A percentile compares a stretch with the other conserved stretches of the same genome.
Conservation (phyloP, 53 echinoderm and acorn worm species). For the Arbacia lixula region DNA sequence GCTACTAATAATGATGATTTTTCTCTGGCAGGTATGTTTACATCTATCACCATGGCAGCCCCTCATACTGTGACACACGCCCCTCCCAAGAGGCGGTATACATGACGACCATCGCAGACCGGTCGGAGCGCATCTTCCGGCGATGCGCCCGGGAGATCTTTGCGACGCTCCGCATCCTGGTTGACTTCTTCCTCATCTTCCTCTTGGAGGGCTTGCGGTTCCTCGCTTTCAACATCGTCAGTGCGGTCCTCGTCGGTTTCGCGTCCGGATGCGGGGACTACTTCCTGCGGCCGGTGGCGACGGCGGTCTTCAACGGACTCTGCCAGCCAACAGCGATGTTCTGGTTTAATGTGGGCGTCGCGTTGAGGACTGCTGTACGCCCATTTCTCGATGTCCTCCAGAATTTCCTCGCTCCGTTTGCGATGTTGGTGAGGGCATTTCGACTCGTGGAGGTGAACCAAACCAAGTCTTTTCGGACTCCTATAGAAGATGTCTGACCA, state of each 20-base stretch:
- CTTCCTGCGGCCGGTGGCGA: conserved; percentile 66
- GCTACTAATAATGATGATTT: too few relatives aligned
- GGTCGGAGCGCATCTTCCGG: conserved; percentile 79
- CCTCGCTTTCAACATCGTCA: conserved; percentile 67
- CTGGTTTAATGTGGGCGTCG: conserved; percentile 72
- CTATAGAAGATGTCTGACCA: conserved; percentile 70
- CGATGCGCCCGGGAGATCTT: conserved; percentile 75
- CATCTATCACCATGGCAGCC: conserved; percentile 85
- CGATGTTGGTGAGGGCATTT: conserved; percentile 73
- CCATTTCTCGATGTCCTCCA: conserved; percentile 70
- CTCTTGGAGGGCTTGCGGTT: conserved; percentile 76
- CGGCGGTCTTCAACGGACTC: conserved; percentile 77
- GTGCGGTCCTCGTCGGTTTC: conserved; percentile 74
- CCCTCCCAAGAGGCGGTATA: conserved; percentile 66
- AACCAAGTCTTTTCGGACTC: conserved; percentile 28
- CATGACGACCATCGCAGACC: conserved; percentile 85
- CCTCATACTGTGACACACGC: conserved; percentile 73
- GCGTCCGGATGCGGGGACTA: conserved; percentile 72
- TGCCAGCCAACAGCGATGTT: conserved; percentile 76
- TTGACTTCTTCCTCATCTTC: conserved; percentile 82
- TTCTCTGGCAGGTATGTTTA: conserved; percentile 76
- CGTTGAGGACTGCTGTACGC: conserved; percentile 54
- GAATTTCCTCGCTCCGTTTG: conserved; percentile 59
- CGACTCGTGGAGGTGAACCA: conserved; percentile 81
- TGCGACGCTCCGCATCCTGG: conserved; percentile 73